phyloP scores from a whole-genome alignment of 2,797 vertebrate genomes.

The Chelmon rostratus region DNA sequence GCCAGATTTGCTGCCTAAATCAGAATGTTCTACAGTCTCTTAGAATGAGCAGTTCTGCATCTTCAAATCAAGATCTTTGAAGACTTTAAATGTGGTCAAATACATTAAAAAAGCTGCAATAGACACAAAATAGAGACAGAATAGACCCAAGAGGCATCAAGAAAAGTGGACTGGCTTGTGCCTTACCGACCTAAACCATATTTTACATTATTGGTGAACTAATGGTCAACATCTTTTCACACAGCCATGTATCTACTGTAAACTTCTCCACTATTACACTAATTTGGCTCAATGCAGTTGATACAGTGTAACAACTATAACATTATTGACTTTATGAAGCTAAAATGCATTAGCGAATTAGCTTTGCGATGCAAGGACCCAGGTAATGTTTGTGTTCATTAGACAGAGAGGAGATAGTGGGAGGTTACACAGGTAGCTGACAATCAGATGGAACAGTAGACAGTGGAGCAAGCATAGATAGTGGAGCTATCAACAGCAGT shows the following conservation, averaged over 20 bases:
- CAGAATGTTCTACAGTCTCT: not conserved
- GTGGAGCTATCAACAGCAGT: conserved; percentile 53
- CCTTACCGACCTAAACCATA: not conserved
- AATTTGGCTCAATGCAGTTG: not conserved
- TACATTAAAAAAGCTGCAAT: not conserved
- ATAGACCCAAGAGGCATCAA: not conserved
- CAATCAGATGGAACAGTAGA: conserved; percentile 54
- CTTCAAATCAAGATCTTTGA: not conserved
- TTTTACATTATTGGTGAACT: not conserved
- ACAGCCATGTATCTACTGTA: not conserved
- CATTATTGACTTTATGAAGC: conserved; percentile 5
- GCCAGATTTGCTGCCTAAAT: conserved; percentile 11
- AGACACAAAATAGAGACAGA: conserved; percentile 12
- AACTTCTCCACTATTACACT: not conserved
- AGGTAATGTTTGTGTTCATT: conserved; percentile 44
- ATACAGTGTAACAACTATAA: not conserved
- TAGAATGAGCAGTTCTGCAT: not conserved
- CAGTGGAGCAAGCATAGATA: conserved; percentile 60
- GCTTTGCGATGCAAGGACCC: conserved; percentile 58
- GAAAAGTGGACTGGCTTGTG: not conserved
- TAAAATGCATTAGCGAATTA: conserved; percentile 45
- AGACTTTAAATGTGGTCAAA: not conserved
- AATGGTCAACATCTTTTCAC: conserved; percentile 2
- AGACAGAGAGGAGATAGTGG: conserved; percentile 55
- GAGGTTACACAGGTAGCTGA: conserved; percentile 54